Conservation (phyloP, 2,113 vertebrate species). For the Hemiscyllium ocellatum region DNA sequence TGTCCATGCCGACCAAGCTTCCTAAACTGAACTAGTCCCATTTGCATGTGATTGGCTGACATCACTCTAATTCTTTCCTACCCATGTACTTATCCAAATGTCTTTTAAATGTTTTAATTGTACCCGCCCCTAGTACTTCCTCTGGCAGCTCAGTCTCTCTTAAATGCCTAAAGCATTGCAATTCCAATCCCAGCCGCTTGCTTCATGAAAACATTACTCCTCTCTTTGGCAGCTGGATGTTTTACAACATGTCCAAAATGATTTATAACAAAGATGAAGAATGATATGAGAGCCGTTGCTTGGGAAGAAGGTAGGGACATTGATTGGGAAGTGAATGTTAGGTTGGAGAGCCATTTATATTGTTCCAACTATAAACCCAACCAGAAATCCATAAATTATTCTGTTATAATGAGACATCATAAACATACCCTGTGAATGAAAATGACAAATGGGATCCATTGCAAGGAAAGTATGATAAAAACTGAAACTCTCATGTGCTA, state of each 20-base stretch:
- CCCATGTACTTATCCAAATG: no score
- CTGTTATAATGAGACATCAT: conserved; percentile 17
- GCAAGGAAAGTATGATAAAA: conserved; percentile 7
- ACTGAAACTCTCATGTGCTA: background rate
- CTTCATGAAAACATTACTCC: no score
- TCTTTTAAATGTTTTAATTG: no score
- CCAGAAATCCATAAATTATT: conserved; percentile 10
- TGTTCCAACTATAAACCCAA: background rate
- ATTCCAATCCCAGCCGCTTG: no score
- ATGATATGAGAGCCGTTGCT: background rate
- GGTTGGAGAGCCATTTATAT: background rate
- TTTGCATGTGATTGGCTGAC: no score
- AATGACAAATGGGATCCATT: conserved; percentile 1
- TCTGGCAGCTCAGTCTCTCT: no score
- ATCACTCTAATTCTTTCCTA: no score
- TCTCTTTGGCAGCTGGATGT: no score
- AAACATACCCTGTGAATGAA: background rate
- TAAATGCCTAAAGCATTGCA: no score
- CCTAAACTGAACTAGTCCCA: no score
- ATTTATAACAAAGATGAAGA: background rate
- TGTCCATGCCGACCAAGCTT: no score
- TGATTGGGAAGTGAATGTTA: background rate
- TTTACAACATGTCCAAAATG: background rate
- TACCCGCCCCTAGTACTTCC: no score
- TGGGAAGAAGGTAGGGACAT: background rate